Evolutionary conservation across 2,797 vertebrate genomes (phyloP), one percentile per base, ranked within the genome.

Genomic region (Mycteria americana): DNA sequence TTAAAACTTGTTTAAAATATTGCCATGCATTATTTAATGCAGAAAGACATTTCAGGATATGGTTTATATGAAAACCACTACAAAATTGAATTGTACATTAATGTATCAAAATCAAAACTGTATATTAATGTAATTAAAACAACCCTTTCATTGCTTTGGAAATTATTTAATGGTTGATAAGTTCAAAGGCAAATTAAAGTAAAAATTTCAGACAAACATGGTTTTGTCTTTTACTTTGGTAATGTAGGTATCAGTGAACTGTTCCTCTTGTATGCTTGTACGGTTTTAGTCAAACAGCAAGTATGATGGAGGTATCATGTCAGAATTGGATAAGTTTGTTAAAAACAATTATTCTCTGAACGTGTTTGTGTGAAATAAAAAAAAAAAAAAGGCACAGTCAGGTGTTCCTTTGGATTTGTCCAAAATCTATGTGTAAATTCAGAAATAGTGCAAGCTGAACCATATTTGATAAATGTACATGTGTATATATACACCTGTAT

Each of bases 141-240:
- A 35, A 56, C 8, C 1, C 23, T 84, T 75, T 74, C 13, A 10
- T 63, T 28, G 19, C 41, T 60, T 83, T 35, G 65, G 57, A 68
- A 89, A 57, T 35, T 51, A 68, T 70, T 76, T 77, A 95, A 41
- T 33, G 39, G 39, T 54, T 69, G 77, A 57, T 77, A 86, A 85
- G 25, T 60, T 87, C 79, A 70, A 89, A 95, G 91, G 77, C 8
- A 56, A 96, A 92, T 30, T 17, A 81, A 82, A 94, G 73, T 68
- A 84, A 91, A 97, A 91, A 84, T 90, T 95, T 94, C 78, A 87
- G 76, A 31, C 70, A 51, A 88, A 59, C 41, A 18, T 54, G 35
- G 9, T 92, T 95, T 63, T 70, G 53, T 80, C 64, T 18, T 87
- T 95, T 93, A 31, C n/a, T 77, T 92, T 72, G 15, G 43, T 56